Conservation (phyloP, 2,888 invertebrate species). For the Amiota minor region DNA sequence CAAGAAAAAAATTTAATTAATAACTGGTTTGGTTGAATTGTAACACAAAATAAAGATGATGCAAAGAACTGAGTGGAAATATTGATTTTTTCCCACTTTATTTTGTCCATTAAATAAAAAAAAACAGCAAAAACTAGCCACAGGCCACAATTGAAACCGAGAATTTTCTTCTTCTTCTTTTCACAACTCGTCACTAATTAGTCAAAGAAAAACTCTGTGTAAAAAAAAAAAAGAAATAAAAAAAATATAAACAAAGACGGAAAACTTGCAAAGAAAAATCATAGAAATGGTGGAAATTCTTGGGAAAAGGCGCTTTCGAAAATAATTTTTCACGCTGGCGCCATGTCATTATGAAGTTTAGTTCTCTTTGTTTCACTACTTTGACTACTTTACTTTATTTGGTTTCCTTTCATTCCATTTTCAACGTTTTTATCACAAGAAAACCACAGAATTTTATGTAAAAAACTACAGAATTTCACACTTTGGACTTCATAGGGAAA, state of each 20-base stretch:
- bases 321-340: slow-evolving; percentile 47
- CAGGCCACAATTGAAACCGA: not conserved
- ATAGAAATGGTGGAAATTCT: not conserved
- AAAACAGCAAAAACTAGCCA: not conserved
- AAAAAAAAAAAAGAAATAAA: not conserved
- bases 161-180: slow-evolving; percentile 32
- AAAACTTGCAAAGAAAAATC: slow-evolving; percentile 37
- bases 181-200: slow-evolving; percentile 50
- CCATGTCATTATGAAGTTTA: slow-evolving; percentile 52
- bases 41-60: not conserved
- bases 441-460: slow-evolving; percentile 16
- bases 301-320: not conserved
- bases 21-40: slow-evolving; percentile 1
- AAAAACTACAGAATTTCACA: not conserved
- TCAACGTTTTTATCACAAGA: slow-evolving; percentile 24
- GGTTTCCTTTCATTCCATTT: not conserved
- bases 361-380: not conserved
- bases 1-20: not conserved
- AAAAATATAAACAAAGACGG: slow-evolving; percentile 17
- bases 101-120: not conserved
- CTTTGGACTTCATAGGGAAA: too few relatives aligned
- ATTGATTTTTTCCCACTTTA: too few relatives aligned
- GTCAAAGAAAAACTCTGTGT: slow-evolving; percentile 35
- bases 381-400: not conserved
- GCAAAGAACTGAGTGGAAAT: too few relatives aligned